Conservation (phyloP, 2,113 vertebrate genomes). For the Elephantulus edwardii region DNA sequence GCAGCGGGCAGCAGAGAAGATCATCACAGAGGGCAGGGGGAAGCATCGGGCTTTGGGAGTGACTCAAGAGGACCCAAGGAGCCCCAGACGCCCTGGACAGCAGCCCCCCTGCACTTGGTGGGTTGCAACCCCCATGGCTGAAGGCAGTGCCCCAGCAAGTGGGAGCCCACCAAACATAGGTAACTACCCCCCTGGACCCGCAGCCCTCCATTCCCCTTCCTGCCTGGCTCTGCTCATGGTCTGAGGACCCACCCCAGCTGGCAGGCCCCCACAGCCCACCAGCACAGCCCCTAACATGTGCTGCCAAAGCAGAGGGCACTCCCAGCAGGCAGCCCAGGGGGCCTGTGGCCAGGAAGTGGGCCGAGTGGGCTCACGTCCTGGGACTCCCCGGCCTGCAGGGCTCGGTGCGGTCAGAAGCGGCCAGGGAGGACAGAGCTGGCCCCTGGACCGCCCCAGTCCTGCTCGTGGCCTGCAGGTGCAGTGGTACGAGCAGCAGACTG, state of each 20-base stretch:
- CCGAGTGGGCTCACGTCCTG: constrained; percentile 67
- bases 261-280: constrained; percentile 67
- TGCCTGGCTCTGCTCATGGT: accelerated
- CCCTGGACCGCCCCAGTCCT: accelerated
- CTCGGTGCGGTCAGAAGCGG: neutral
- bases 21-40: neutral
- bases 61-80: neutral
- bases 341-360: neutral
- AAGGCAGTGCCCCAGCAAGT: neutral
- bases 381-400: neutral
- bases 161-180: neutral
- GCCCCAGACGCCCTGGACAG: no score
- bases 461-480: constrained; percentile 73
- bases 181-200: accelerated
- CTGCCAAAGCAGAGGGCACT: no score
- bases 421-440: neutral
- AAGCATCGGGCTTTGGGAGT: neutral
- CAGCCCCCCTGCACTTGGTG: neutral
- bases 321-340: neutral
- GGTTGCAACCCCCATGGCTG: neutral
- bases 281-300: neutral
- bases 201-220: neutral
- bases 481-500: constrained; percentile 85
- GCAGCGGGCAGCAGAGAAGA: neutral
- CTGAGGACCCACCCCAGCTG: constrained; percentile 70